phyloP scores from a whole-genome alignment of 2,888 invertebrate genomes.

The Mesodorylaimus sp. region DNA sequence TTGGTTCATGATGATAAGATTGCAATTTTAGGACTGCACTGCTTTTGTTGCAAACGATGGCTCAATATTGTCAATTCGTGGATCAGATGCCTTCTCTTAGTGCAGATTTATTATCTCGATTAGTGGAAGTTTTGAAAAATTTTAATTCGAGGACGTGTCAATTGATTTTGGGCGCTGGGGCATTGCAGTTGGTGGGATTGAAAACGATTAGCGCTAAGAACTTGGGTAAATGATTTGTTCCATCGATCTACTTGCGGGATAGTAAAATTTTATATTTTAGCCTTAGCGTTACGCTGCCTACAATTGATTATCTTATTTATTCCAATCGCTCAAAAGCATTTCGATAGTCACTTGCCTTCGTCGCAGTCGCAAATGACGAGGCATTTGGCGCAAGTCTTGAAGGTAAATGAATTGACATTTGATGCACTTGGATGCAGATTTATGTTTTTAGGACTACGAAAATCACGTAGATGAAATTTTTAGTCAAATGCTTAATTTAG shows the following conservation, averaged over 20 bases:
- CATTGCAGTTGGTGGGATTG: slow-evolving; percentile 69
- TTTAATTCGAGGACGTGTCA: slow-evolving; percentile 47
- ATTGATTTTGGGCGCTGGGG: slow-evolving; percentile 84
- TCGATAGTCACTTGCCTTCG: slow-evolving; percentile 17
- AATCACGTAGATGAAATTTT: slow-evolving; percentile 82
- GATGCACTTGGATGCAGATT: too few relatives aligned
- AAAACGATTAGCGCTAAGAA: slow-evolving; percentile 78
- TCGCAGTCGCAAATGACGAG: slow-evolving; percentile 10
- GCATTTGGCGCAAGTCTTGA: slow-evolving; percentile 25
- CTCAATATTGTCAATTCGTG: slow-evolving; percentile 68
- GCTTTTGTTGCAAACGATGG: slow-evolving; percentile 65
- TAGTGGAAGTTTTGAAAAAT: slow-evolving; percentile 46
- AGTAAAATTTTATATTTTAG: slow-evolving; percentile 20
- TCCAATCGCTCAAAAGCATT: slow-evolving; percentile 32
- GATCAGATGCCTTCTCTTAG: slow-evolving; percentile 57
- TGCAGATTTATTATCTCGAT: slow-evolving; percentile 57
- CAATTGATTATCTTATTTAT: slow-evolving; percentile 42
- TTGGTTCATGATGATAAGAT: too few relatives aligned
- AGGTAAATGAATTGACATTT: slow-evolving; percentile 24
- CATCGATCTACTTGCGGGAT: not conserved
- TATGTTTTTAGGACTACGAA: slow-evolving; percentile 39
- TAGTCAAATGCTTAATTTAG: slow-evolving; percentile 70
- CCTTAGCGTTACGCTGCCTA: slow-evolving; percentile 36
- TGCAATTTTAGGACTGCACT: too few relatives aligned
- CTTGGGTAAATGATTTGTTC: slow-evolving; percentile 40